A percentile compares a stretch with the other conserved stretches of the same genome.
Evolutionary conservation across 1,140 invertebrate genomes (phyloP).

Genomic region (Brachionus calyciflorus): DNA sequence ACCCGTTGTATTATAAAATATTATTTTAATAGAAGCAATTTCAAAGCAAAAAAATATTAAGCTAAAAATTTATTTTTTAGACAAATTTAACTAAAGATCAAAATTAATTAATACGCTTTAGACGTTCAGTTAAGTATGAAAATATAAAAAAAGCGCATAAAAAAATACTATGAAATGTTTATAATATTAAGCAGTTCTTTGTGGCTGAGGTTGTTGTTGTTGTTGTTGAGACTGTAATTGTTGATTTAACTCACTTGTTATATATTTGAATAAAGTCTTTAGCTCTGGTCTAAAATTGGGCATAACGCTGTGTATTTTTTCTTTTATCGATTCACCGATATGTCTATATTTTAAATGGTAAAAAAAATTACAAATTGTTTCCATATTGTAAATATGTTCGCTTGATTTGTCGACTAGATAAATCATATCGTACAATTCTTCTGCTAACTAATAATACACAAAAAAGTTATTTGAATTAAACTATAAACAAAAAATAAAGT

Average conservation of each 20-base stretch:
- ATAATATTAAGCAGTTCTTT: not conserved
- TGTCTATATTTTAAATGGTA: conserved; percentile 46
- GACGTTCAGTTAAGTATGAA: no score
- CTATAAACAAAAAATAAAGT: not conserved
- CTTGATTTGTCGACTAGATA: conserved; percentile 33
- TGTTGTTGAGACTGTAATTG: not conserved
- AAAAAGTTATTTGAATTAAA: no score
- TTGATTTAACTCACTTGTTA: conserved; percentile 44
- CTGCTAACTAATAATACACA: not conserved
- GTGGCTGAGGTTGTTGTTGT: not conserved
- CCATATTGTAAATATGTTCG: conserved; percentile 3
- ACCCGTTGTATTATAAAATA: no score
- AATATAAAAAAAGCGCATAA: no score
- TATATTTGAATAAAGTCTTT: conserved; percentile 29
- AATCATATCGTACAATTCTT: conserved; percentile 41
- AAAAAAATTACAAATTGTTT: conserved; percentile 47
- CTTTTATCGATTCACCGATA: conserved; percentile 44
- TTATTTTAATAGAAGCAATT: no score
- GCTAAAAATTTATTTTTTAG: no score
- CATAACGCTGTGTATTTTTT: conserved; percentile 39
- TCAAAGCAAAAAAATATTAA: no score
- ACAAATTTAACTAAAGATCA: no score
- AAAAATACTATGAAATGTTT: not conserved
- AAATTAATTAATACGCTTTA: no score
- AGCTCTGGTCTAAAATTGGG: conserved; percentile 37